Evolutionary conservation across 1,140 invertebrate species (phyloP).

Genomic region (Drosophila santomea): DNA sequence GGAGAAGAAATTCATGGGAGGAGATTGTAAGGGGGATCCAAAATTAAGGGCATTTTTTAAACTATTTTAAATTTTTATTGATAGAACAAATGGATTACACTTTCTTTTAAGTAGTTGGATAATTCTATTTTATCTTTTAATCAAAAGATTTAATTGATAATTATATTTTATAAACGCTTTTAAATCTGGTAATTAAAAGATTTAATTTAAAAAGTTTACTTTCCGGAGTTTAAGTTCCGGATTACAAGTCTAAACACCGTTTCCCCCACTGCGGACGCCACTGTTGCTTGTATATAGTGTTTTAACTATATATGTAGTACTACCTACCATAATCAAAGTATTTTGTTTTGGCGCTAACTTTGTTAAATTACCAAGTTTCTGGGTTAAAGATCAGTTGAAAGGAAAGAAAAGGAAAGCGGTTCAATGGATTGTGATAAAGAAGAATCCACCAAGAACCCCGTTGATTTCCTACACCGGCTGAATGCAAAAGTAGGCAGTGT

Average conservation of each 20-base stretch:
- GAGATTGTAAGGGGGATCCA: neutral
- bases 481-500: conserved; percentile 39
- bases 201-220: too few species aligned
- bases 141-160: too few species aligned
- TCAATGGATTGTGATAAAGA: conserved; percentile 44
- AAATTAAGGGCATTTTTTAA: too few species aligned
- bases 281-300: neutral
- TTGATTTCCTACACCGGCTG: conserved; percentile 11
- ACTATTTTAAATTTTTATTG: too few species aligned
- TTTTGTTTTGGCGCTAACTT: conserved; percentile 1
- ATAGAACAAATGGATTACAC: too few species aligned
- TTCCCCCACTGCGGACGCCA: neutral
- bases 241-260: neutral
- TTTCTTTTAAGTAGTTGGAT: neutral
- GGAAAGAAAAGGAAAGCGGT: conserved; percentile 41
- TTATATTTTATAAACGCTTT: too few species aligned
- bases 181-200: too few species aligned
- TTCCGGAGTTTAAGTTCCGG: too few species aligned
- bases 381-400: conserved; percentile 16
- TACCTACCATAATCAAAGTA: neutral
- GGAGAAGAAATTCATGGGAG: neutral
- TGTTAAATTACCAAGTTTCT: neutral
- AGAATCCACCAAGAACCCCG: conserved; percentile 7
- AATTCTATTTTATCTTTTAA: too few species aligned
- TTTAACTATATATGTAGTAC: neutral